Evolutionary conservation across 1,140 invertebrate species (phyloP).

Genomic region (Mya arenaria): DNA sequence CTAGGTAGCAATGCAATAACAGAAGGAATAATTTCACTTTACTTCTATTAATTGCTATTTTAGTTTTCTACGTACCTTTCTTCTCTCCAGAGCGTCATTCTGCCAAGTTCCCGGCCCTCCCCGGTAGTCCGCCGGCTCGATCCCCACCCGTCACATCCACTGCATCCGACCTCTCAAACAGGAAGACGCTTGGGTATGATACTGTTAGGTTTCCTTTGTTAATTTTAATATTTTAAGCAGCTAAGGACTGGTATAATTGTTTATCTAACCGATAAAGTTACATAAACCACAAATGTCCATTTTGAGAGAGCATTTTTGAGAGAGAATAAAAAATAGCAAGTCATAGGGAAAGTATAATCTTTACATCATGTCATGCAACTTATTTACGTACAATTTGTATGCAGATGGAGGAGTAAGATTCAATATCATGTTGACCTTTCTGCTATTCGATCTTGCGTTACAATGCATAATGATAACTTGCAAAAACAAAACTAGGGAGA

Average conservation of each 20-base stretch:
- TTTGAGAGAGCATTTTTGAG: not conserved
- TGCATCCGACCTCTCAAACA: not conserved
- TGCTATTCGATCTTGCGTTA: too few relatives aligned
- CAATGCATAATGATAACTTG: too few relatives aligned
- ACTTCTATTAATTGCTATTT: not conserved
- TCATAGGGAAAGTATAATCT: too few relatives aligned
- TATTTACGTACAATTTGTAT: too few relatives aligned
- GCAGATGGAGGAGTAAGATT: too few relatives aligned
- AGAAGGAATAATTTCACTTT: not conserved
- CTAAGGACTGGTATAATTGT: not conserved
- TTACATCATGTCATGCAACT: too few relatives aligned
- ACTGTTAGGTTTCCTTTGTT: not conserved
- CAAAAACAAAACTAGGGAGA: too few relatives aligned
- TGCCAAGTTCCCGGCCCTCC: slow-evolving; percentile 23
- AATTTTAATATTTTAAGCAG: not conserved
- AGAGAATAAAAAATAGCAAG: too few relatives aligned
- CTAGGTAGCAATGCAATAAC: not conserved
- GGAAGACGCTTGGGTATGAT: not conserved
- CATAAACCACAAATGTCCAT: not conserved
- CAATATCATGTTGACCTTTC: too few relatives aligned
- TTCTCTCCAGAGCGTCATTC: slow-evolving; percentile 33
- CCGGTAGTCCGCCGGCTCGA: slow-evolving; percentile 14
- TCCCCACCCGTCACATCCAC: not conserved
- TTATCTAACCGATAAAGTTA: not conserved
- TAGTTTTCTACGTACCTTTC: not conserved